These are phyloP conservation scores for Neotoma lepida DNA, from an alignment of 2,113 vertebrate genomes.

Conservation along the genomic window DNA sequence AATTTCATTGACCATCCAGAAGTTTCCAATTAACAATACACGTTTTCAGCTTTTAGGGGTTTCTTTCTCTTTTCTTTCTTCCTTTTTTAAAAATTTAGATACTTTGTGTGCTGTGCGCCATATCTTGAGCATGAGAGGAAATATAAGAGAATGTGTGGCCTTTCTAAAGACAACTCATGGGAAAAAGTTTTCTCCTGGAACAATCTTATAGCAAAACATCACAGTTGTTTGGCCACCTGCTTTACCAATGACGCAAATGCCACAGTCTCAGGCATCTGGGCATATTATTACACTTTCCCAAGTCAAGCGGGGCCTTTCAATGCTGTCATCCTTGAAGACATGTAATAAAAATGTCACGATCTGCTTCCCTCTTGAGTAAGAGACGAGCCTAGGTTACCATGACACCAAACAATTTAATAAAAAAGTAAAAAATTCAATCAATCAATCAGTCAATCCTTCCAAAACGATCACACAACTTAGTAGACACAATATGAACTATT, in stretches of 20 bases:
- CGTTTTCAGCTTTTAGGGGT: not conserved
- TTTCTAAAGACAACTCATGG: constrained; percentile 16
- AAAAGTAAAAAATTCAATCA: constrained; percentile 68
- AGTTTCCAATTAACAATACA: not conserved
- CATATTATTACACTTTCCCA: constrained; percentile 56
- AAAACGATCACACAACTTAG: constrained; percentile 48
- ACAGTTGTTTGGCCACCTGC: constrained; percentile 39
- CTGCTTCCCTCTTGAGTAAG: constrained; percentile 53
- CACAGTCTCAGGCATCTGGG: constrained; percentile 24
- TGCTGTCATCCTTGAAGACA: constrained; percentile 64
- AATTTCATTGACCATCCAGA: not conserved
- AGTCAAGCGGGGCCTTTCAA: constrained; percentile 42
- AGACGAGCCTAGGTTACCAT: constrained; percentile 61
- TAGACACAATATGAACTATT: constrained; percentile 12
- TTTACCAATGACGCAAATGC: constrained; percentile 27
- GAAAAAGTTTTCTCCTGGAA: constrained; percentile 9
- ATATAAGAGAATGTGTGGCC: not conserved
- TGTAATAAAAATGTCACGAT: constrained; percentile 75
- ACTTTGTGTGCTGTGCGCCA: not conserved
- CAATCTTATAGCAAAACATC: not conserved
- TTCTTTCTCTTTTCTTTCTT: not conserved
- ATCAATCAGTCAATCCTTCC: constrained; percentile 53
- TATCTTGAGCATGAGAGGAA: not conserved
- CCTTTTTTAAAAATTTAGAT: not conserved
- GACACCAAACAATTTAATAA: constrained; percentile 70